Conservation (phyloP, 2,888 invertebrate genomes). For the Loripinus fragilis region DNA sequence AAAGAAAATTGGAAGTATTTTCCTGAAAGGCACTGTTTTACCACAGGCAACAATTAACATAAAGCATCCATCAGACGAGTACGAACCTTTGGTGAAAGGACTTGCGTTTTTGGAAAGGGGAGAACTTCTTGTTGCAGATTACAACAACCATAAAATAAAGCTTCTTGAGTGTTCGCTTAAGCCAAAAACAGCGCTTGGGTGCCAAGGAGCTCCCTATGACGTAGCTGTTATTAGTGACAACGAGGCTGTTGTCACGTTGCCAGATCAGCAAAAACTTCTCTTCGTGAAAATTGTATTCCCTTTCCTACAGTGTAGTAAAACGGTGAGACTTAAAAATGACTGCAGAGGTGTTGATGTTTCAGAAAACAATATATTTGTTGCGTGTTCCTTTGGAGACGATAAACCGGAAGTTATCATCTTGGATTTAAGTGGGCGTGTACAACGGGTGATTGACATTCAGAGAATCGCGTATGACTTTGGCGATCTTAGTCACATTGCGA, state of each 20-base stretch:
- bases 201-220: background rate
- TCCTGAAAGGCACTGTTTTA: too few relatives aligned
- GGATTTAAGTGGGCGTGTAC: background rate
- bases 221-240: background rate
- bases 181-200: background rate
- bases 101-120: background rate
- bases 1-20: too few relatives aligned
- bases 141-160: background rate
- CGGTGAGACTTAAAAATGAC: background rate
- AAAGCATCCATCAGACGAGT: background rate
- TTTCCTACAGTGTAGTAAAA: background rate
- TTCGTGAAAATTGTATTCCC: background rate
- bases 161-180: background rate
- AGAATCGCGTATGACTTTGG: background rate
- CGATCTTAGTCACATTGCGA: background rate
- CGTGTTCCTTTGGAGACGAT: background rate
- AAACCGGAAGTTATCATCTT: background rate
- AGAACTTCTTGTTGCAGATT: background rate
- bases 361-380: background rate
- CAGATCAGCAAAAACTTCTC: background rate
- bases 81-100: background rate
- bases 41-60: background rate
- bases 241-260: background rate
- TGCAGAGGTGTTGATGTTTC: background rate
- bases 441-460: background rate